Base-by-base conservation (phyloP, 1,140 invertebrate genomes). In the Dreissena polymorpha region DNA sequence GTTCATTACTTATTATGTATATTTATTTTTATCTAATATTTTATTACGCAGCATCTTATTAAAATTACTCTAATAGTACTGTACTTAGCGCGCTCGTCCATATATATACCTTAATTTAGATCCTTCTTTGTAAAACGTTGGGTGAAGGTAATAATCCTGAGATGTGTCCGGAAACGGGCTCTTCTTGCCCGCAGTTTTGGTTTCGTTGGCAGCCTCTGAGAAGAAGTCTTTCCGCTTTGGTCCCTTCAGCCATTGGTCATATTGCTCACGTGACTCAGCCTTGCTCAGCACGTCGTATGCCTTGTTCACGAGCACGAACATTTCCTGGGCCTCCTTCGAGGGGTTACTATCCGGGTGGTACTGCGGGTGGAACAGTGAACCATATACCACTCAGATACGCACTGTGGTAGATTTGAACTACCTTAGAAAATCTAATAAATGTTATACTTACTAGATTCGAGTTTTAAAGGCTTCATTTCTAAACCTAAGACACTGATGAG, bases 61-160 rank as follows among this genome's bases (percentile, higher is more conserved):
- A 39, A 39, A n/a, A n/a, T n/a, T n/a, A n/a, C n/a, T n/a, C n/a
- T n/a, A n/a, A n/a, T n/a, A n/a, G n/a, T 39, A 2, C 39, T 5
- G 39, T 8, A 39, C 39, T 39, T 39, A 39, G 39, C 39, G 8
- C 39, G 39, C 39, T 39, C 39, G 8, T 39, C 39, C 2, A 39
- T 39, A 2, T 39, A 39, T 39, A n/a, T 60, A 60, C 57, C 57
- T 60, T 12, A 60, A 12, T 60, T n/a, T n/a, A 23, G 57, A 60
- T 60, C 57, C 57, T 60, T 68, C 76, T 57, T 69, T 57, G 57
- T 78, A 78, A 70, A 78, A 78, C n/a, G 49, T 53, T 23, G 76
- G 76, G 27, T 78, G 76, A 60, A 60, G 57, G 21, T 78, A 78
- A 69, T 78, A 78, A 78, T 29, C 65, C 67, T 78, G 76, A 23